A percentile compares a stretch with the other conserved stretches of the same genome.
phyloP scores from a whole-genome alignment of 2,797 vertebrate genomes.

The Fundulus diaphanus region DNA sequence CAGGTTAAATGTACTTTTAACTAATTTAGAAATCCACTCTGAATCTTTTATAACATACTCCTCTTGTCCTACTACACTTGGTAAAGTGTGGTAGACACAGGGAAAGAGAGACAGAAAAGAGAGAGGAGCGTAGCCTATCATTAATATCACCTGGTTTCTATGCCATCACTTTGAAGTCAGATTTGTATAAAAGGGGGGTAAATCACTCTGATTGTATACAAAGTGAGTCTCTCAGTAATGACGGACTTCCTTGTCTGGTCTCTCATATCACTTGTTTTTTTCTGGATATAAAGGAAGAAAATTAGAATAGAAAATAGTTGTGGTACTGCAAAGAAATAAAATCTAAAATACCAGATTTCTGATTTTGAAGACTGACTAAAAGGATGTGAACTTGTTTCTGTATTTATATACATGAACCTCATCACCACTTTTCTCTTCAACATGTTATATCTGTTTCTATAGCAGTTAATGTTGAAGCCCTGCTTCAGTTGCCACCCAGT shows the following conservation, averaged over 20 bases:
- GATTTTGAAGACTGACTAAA: background rate
- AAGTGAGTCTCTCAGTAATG: slow-evolving; percentile 69
- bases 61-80: slow-evolving; percentile 59
- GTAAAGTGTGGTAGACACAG: slow-evolving; percentile 37
- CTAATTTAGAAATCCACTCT: too few relatives aligned
- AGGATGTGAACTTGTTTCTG: background rate
- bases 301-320: background rate
- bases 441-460: slow-evolving; percentile 71
- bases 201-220: slow-evolving; percentile 69
- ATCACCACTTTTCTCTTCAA: background rate
- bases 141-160: slow-evolving; percentile 75
- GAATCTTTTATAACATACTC: slow-evolving; percentile 74
- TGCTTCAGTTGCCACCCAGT: slow-evolving; percentile 90
- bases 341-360: background rate
- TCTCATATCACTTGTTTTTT: slow-evolving; percentile 18
- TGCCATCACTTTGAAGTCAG: slow-evolving; percentile 73
- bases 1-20: too few relatives aligned
- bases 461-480: slow-evolving; percentile 81
- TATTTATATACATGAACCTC: slow-evolving; percentile 14
- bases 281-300: background rate
- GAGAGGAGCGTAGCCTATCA: slow-evolving; percentile 50
- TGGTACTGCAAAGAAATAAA: slow-evolving; percentile 2
- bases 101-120: background rate
- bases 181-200: slow-evolving; percentile 69
- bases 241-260: slow-evolving; percentile 51